Evolutionary conservation across 2,113 vertebrate genomes (phyloP).

Genomic region (Brachirus orientalis): DNA sequence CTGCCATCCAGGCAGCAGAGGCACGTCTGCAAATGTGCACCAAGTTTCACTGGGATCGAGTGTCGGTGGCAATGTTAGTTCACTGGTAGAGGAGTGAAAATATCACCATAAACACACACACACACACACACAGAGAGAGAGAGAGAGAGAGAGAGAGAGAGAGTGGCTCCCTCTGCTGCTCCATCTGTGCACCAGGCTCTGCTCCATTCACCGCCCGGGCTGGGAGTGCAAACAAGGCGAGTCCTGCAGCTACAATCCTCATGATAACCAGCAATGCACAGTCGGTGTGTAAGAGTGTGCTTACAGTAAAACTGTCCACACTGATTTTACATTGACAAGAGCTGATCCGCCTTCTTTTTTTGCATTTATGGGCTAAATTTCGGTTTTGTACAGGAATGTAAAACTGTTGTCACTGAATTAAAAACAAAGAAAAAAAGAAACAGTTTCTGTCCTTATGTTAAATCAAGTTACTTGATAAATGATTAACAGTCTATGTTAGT

Average conservation of each 20-base stretch:
- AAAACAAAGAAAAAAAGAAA: not conserved
- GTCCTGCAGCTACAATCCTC: slow-evolving; percentile 34
- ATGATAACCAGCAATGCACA: slow-evolving; percentile 6
- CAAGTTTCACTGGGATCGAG: slow-evolving; percentile 44
- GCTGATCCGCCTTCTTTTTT: too few species aligned
- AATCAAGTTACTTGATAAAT: not conserved
- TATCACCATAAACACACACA: slow-evolving; percentile 32
- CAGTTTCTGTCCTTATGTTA: not conserved
- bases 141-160: not conserved
- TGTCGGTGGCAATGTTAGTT: slow-evolving; percentile 44
- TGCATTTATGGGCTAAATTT: too few species aligned
- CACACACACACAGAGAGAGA: slow-evolving; percentile 45
- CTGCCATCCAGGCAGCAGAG: not conserved
- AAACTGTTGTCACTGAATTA: not conserved
- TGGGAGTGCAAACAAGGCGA: slow-evolving; percentile 42
- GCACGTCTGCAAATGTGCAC: slow-evolving; percentile 12
- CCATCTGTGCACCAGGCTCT: slow-evolving; percentile 69
- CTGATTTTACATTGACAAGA: too few species aligned
- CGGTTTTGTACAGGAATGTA: not conserved
- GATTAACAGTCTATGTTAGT: too few species aligned
- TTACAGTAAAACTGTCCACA: too few species aligned
- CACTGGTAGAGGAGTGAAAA: slow-evolving; percentile 55
- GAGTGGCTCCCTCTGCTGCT: slow-evolving; percentile 78
- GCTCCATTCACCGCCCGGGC: slow-evolving; percentile 34
- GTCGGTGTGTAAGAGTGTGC: not conserved